Evolutionary conservation across 2,113 vertebrate genomes (phyloP).

Genomic region (Ginglymostoma cirratum): DNA sequence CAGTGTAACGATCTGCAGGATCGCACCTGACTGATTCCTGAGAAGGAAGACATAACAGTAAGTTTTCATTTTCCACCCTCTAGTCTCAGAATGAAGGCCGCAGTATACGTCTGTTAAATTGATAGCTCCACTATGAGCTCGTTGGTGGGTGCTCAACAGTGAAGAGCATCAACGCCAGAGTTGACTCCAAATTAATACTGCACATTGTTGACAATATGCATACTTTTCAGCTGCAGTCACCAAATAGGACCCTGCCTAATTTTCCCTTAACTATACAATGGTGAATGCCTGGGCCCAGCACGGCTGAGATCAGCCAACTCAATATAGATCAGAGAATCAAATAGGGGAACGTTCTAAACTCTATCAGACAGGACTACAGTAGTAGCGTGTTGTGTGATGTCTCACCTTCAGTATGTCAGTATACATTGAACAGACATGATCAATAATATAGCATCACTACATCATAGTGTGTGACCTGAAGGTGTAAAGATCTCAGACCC

Average conservation of each 20-base stretch:
- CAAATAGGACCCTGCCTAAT: neutral
- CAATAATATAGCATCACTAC: too few relatives aligned
- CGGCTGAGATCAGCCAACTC: neutral
- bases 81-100: neutral
- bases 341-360: neutral
- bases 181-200: neutral
- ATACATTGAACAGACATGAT: too few relatives aligned
- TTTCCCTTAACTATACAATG: neutral
- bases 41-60: neutral
- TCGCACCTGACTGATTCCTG: neutral
- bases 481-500: too few relatives aligned
- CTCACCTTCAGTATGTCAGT: too few relatives aligned
- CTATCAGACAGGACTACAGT: neutral
- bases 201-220: neutral
- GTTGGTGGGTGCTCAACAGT: neutral
- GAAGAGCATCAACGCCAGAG: neutral
- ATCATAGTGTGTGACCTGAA: too few relatives aligned
- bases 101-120: neutral
- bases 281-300: neutral
- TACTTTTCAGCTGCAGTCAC: neutral
- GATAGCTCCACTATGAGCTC: neutral
- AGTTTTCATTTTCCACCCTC: neutral
- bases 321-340: neutral
- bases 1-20: constrained; percentile 33
- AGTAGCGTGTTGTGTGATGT: too few relatives aligned